Base-by-base conservation (phyloP, 2,888 invertebrate species). In the Alentia gelatinosa region DNA sequence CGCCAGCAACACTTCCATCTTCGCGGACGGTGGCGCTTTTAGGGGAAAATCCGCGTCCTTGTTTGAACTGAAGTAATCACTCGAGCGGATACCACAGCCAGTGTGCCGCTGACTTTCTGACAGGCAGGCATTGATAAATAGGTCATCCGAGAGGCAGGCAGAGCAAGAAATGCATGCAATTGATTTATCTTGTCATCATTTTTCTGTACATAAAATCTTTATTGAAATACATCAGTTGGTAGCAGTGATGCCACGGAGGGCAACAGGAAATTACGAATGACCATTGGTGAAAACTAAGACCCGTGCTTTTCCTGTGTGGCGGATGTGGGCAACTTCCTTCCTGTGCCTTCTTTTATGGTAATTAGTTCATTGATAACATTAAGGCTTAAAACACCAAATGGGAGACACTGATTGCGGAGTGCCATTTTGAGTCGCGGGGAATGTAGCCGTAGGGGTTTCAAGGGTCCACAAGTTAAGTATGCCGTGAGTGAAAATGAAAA, bases 11-110 rank as follows among this genome's bases (percentile, higher is more conserved):
- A 1, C 79, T 79, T 79, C 9, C 35, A 79, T 39, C 12, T 79
- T 39, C 37, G 19, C 79, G 23, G 12, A 12, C 12, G 4, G 68
- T 68, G 33, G 30, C 26, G 33, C 68, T 68, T 68, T 68, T 68
- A 68, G 68, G 26, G 30, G 26, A 26, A 19, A 56, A n/a, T 19
- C 56, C 30, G 3, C n/a, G 3, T 19, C 68, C 68, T 79, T 39
- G 37, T 79, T 39, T 19, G 26, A 79, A 39, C 39, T 79, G 79
- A 35, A 79, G 26, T 79, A 79, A 79, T 79, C 79, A 39, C 79
- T 79, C 79, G 39, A 39, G 79, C 39, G 37, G 23, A 39, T 79
- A 12, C 39, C 68, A 68, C 68, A 68, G 68, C 30, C 68, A 68
- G 30, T 26, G 26, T 9, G 68, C 26, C 68, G 26, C 30, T 30